Percentiles rank a stretch among this genome's conserved stretches.
phyloP scores from a whole-genome alignment of 2,113 vertebrate genomes.

The Pelusios castaneus region DNA sequence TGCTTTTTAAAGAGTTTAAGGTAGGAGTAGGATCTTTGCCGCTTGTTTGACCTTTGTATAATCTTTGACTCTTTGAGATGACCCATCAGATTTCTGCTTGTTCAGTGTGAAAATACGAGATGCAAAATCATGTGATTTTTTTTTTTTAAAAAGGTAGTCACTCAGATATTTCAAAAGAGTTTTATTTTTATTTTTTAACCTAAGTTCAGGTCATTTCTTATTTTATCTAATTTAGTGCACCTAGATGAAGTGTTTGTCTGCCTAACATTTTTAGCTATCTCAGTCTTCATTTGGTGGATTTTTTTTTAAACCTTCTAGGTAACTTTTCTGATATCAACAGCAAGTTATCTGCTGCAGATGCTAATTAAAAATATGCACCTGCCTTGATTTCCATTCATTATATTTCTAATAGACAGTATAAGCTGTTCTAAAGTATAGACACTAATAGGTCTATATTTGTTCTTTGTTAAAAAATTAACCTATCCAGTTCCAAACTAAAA shows the following conservation, averaged over 20 bases:
- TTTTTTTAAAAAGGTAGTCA: not conserved
- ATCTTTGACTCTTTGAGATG: not conserved
- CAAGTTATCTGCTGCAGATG: not conserved
- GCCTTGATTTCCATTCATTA: not conserved
- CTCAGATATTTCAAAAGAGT: not conserved
- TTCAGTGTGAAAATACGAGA: not conserved
- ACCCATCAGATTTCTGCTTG: not conserved
- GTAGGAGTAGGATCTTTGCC: not conserved
- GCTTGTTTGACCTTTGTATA: not conserved
- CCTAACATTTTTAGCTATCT: not conserved
- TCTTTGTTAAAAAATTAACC: not conserved
- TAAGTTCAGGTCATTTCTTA: not conserved
- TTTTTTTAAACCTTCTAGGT: not conserved
- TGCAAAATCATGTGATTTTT: not conserved
- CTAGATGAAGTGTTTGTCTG: not conserved
- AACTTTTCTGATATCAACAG: not conserved
- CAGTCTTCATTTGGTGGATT: not conserved
- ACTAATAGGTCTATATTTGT: not conserved
- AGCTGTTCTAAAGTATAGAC: not conserved
- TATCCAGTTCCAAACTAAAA: not conserved
- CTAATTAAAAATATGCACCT: not conserved
- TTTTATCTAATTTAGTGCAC: not conserved
- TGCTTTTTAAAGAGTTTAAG: not conserved
- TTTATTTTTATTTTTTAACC: not conserved
- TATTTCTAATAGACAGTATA: not conserved